Conservation (phyloP, 1,140 invertebrate species). For the Diploscapter pachys region DNA sequence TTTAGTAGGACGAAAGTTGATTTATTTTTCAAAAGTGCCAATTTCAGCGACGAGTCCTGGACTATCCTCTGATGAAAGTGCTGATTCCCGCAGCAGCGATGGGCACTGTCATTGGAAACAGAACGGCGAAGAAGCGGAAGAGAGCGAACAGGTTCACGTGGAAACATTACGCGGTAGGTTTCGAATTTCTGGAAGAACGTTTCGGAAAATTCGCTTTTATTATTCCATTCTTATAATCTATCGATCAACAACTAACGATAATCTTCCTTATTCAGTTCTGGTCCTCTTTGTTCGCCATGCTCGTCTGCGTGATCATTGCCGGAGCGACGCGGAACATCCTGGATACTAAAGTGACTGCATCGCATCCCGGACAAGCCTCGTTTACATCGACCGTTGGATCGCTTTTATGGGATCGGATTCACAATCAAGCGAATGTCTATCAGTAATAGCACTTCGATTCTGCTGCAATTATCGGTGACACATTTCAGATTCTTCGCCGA, state of each 20-base stretch:
- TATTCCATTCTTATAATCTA: constrained; percentile 4
- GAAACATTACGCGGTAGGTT: constrained; percentile 21
- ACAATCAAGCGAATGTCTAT: constrained; percentile 15
- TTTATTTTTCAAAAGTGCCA: not conserved
- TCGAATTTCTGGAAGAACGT: not conserved
- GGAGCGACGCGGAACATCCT: constrained; percentile 17
- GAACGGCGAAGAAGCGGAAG: constrained; percentile 11
- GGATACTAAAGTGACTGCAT: constrained; percentile 5
- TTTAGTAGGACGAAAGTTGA: constrained; percentile 13
- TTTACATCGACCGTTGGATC: constrained; percentile 2
- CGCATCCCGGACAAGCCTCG: not conserved
- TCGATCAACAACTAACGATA: not conserved
- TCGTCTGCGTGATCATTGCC: constrained; percentile 22
- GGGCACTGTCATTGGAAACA: constrained; percentile 29
- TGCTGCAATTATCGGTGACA: not conserved
- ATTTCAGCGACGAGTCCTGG: constrained; percentile 12
- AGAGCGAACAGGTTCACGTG: constrained; percentile 8
- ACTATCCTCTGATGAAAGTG: constrained; percentile 21
- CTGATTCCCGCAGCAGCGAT: constrained; percentile 23
- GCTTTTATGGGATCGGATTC: constrained; percentile 7
- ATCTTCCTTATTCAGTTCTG: constrained; percentile 34
- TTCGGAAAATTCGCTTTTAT: not conserved
- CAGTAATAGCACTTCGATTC: not conserved
- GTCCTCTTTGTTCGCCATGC: constrained; percentile 36
- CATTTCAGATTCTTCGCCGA: constrained; percentile 24